Percentiles rank a stretch among this genome's conserved stretches.
Evolutionary conservation across 2,797 vertebrate genomes (phyloP).

Genomic region (Arvicola amphibius): DNA sequence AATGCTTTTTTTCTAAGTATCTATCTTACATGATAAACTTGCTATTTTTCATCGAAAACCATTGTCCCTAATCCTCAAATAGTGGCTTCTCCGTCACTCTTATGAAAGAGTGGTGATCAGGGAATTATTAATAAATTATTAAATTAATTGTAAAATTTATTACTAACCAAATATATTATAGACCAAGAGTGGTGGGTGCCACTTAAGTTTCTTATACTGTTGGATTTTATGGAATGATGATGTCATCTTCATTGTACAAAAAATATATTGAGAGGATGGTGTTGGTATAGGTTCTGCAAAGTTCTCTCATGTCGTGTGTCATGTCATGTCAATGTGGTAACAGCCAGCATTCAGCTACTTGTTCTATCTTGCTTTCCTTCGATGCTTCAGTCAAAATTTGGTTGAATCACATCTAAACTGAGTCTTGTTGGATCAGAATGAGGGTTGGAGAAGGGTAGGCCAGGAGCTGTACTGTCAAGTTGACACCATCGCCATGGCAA

Average conservation of each 20-base stretch:
- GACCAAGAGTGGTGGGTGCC: background rate
- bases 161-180: background rate
- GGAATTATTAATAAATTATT: conserved; percentile 2
- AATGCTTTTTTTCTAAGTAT: background rate
- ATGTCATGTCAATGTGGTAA: too few species aligned
- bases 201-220: background rate
- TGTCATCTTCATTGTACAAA: background rate
- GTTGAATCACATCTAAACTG: background rate
- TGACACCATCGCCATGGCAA: background rate
- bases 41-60: background rate
- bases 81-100: background rate
- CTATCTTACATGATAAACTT: background rate
- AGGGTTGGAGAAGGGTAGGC: background rate
- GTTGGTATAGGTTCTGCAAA: background rate
- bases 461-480: background rate
- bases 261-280: background rate
- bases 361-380: background rate
- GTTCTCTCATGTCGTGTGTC: background rate
- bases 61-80: background rate
- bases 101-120: background rate
- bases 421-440: background rate
- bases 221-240: background rate
- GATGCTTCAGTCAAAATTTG: conserved; percentile 12
- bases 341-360: background rate
- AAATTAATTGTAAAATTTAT: background rate